These are phyloP conservation scores for Halcyon smyrnensis DNA, from an alignment of 2,797 vertebrate genomes.

Conservation along the genomic window DNA sequence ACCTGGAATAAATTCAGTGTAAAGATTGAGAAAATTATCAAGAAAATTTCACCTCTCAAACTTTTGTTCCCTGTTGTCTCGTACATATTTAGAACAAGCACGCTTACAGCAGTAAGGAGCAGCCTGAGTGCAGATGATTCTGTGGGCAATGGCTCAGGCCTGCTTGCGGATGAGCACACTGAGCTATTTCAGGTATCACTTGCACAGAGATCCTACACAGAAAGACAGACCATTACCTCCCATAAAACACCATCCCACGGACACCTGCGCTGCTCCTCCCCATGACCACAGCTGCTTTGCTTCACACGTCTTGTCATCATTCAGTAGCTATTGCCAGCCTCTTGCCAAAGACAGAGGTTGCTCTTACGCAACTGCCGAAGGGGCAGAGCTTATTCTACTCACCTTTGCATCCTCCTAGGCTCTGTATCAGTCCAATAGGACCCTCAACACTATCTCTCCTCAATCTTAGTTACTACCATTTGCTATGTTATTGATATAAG, in stretches of 20 bases:
- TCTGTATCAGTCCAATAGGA: neutral
- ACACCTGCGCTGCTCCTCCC: neutral
- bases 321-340: neutral
- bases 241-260: neutral
- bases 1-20: neutral
- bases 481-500: neutral
- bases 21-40: neutral
- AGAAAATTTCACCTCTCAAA: neutral
- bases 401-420: neutral
- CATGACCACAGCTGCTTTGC: neutral
- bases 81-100: neutral
- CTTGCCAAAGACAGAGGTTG: neutral
- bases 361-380: fast-evolving
- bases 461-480: neutral
- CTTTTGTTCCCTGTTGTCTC: neutral
- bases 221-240: neutral
- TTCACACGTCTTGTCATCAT: fast-evolving
- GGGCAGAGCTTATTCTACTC: neutral
- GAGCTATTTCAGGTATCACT: neutral
- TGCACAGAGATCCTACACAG: neutral
- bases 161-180: neutral
- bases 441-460: neutral
- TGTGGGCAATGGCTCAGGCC: neutral
- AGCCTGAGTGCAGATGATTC: neutral
- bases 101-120: neutral